These are phyloP conservation scores for Zaprionus lachaisei DNA, from an alignment of 1,140 invertebrate species.

Conservation along the genomic window DNA sequence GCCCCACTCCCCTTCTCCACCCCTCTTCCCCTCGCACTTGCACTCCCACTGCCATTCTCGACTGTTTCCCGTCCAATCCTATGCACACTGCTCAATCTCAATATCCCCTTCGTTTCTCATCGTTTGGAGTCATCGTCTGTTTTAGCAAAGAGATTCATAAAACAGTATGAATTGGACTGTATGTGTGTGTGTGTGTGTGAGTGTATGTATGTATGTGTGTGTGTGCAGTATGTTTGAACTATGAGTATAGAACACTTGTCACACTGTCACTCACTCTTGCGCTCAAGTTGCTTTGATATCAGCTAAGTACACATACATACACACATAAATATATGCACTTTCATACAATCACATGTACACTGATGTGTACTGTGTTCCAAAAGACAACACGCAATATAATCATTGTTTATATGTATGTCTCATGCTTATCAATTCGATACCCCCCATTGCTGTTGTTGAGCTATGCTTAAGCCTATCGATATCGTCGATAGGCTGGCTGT, in stretches of 20 bases:
- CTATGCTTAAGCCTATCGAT: conserved; percentile 26
- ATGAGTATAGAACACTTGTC: background rate
- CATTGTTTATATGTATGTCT: background rate
- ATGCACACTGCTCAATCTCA: background rate
- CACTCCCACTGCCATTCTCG: background rate
- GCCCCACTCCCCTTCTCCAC: too few species aligned
- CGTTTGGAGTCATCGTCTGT: conserved; percentile 1
- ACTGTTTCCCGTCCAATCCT: background rate
- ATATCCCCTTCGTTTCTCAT: background rate
- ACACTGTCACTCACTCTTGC: background rate
- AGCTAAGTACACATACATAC: conserved; percentile 10
- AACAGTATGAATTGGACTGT: background rate
- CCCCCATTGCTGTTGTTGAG: background rate
- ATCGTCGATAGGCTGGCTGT: conserved; percentile 15
- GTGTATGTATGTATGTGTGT: background rate
- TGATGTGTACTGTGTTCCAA: background rate
- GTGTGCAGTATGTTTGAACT: background rate
- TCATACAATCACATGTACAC: background rate
- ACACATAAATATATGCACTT: too few species aligned
- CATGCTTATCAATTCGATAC: conserved; percentile 1
- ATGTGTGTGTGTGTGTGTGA: background rate
- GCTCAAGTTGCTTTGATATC: conserved; percentile 11
- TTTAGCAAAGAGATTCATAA: conserved; percentile 2
- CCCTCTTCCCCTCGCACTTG: background rate
- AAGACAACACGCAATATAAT: background rate